Conservation (phyloP, 2,797 vertebrate genomes). For the Rousettus madagascariensis region DNA sequence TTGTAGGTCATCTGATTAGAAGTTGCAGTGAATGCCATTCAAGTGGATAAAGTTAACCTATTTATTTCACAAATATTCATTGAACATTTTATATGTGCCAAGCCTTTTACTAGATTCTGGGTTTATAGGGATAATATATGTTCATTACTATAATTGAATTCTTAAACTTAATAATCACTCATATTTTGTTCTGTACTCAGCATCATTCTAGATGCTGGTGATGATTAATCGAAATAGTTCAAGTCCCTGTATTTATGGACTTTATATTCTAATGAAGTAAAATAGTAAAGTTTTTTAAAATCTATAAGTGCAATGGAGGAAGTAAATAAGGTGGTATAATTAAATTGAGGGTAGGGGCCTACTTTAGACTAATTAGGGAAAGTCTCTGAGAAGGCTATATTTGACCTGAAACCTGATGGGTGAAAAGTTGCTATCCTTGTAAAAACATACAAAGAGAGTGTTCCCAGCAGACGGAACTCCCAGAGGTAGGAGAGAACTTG, state of each 20-base stretch:
- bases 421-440: not conserved
- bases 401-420: not conserved
- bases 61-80: not conserved
- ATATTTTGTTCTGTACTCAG: not conserved
- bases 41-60: not conserved
- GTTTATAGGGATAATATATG: not conserved
- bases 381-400: not conserved
- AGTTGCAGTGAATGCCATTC: not conserved
- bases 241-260: not conserved
- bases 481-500: not conserved
- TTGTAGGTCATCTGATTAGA: not conserved
- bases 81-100: not conserved
- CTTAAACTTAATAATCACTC: not conserved
- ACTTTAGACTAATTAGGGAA: not conserved
- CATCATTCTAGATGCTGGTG: not conserved
- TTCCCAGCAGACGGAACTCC: not conserved
- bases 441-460: not conserved
- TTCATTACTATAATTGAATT: not conserved
- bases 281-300: constrained; percentile 9
- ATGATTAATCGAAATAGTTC: not conserved
- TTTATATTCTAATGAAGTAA: not conserved
- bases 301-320: not conserved
- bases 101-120: not conserved
- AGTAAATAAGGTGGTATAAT: not conserved
- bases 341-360: not conserved